Base-by-base conservation (phyloP, 2,113 vertebrate species). In the Alligator sinensis region DNA sequence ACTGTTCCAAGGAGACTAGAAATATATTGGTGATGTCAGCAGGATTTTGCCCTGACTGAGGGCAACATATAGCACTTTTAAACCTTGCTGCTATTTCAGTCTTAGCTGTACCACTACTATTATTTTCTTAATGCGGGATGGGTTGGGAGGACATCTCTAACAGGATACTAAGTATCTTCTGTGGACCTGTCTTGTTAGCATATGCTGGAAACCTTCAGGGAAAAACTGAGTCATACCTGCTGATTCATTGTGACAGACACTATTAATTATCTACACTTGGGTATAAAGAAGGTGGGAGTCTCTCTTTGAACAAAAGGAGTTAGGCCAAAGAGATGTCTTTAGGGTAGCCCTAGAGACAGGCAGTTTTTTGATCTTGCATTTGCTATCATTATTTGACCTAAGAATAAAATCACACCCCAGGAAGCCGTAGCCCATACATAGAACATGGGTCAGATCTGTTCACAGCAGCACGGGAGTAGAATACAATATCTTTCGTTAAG, bases 181-280 rank as follows among this genome's bases (percentile, higher is more conserved):
- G 60, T 16, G 14, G 90, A 93, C 28, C 28, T 85, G 58, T 54
- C 27, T 81, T 6, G 0, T 92, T 87, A 77, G 63, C 77, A 80
- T 22, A 34, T 4, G 70, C 61, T 74, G 0, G 1, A 93, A 47
- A n/a, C 74, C 58, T 92, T 93, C 80, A 86, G 72, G 80, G 55
- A 89, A 25, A 54, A 91, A 58, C 63, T 90, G 81, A 87, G 77
- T 58, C 72, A 55, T 24, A 95, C 77, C 90, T 91, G 77, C 87
- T 89, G 84, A 93, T 89, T 94, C 30, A 24, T 95, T 89, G 87
- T 93, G 80, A 83, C 77, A 93, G 78, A 90, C 59, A 11, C 22
- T 79, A 95, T 77, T 77, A 93, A 93, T 85, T 92, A 87, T 93
- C 68, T 68, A 21, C 54, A 81, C 58, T 30, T 70, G 30, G 30